These are phyloP conservation scores for Salmo trutta DNA, from an alignment of 2,797 vertebrate species.

Conservation along the genomic window DNA sequence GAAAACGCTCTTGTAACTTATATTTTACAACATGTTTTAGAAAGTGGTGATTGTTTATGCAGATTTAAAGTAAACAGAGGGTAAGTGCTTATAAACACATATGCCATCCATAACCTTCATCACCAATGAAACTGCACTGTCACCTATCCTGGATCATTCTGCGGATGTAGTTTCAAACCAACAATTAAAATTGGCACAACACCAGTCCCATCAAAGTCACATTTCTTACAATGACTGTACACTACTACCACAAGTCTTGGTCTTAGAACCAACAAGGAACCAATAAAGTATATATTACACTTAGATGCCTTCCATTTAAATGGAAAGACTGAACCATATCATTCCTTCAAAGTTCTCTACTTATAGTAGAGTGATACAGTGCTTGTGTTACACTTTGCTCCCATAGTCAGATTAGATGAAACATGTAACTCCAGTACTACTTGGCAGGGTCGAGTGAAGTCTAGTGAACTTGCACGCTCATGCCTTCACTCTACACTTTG, in stretches of 20 bases:
- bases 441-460: not conserved
- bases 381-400: not conserved
- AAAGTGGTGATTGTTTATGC: not conserved
- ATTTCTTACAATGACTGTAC: not conserved
- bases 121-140: not conserved
- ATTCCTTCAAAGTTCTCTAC: constrained; percentile 1
- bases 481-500: not conserved
- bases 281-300: not conserved
- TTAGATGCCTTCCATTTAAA: not conserved
- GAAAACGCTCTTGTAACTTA: not conserved
- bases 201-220: not conserved
- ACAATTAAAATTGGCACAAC: not conserved
- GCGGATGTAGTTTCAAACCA: not conserved
- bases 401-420: constrained; percentile 3
- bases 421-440: not conserved
- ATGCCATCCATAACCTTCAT: not conserved
- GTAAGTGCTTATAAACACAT: not conserved
- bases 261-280: not conserved
- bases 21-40: not conserved
- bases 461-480: not conserved
- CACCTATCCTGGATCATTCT: not conserved
- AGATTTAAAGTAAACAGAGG: not conserved
- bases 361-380: not conserved
- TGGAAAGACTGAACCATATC: not conserved
- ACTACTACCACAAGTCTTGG: not conserved